Conservation (phyloP, 2,113 vertebrate genomes). For the Phylloscopus trochilus region DNA sequence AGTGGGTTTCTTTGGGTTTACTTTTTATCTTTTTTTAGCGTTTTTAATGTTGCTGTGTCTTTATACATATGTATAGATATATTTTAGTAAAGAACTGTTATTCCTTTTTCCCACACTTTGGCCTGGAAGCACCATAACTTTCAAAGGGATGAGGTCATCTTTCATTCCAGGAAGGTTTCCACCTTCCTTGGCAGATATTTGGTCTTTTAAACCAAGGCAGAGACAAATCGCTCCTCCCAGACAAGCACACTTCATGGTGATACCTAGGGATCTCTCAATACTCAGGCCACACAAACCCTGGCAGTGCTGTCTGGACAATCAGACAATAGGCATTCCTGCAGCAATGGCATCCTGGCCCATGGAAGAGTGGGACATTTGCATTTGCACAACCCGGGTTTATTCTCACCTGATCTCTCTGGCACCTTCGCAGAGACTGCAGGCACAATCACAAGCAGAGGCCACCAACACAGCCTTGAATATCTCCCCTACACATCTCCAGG, state of each 20-base stretch:
- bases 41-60: background rate
- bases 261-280: background rate
- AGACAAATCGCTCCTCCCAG: background rate
- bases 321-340: background rate
- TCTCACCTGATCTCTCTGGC: background rate
- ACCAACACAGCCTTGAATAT: background rate
- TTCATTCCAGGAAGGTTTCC: background rate
- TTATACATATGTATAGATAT: no score
- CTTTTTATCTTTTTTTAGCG: background rate
- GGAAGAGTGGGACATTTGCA: background rate
- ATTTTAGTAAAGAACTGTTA: background rate
- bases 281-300: background rate
- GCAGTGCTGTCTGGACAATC: background rate
- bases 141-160: background rate
- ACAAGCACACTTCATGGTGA: background rate
- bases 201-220: background rate
- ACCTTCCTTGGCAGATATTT: background rate
- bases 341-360: background rate
- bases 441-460: background rate
- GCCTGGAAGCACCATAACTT: background rate
- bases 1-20: accelerated
- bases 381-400: background rate
- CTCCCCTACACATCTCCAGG: background rate
- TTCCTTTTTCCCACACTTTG: background rate
- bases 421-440: background rate